These are phyloP conservation scores for Drosophila vallismaia DNA, from an alignment of 2,888 invertebrate genomes.

Conservation along the genomic window DNA sequence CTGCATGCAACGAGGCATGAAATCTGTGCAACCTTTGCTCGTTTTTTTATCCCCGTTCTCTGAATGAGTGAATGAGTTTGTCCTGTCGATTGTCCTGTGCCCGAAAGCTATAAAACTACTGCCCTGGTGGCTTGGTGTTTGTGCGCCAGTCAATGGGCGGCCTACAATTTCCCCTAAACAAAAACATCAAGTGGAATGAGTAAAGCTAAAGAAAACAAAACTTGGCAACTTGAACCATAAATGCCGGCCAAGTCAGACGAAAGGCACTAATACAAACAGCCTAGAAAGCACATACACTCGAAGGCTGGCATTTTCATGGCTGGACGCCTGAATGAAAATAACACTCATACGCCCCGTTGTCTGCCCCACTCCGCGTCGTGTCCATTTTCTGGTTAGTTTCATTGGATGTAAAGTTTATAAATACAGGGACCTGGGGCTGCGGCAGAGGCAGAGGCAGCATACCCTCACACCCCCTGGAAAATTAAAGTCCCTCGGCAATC, in stretches of 20 bases:
- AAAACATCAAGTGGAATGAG: constrained; percentile 15
- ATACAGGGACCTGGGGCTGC: constrained; percentile 22
- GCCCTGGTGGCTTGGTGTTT: background rate
- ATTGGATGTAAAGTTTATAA: constrained; percentile 50
- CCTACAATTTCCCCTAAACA: constrained; percentile 64
- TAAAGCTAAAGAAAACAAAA: constrained; percentile 54
- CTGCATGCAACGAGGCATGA: constrained; percentile 60
- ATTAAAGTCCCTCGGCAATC: constrained; percentile 8
- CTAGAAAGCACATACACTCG: constrained; percentile 21
- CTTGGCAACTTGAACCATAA: constrained; percentile 62
- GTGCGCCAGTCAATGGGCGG: constrained; percentile 61
- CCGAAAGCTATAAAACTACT: constrained; percentile 60
- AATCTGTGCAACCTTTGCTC: constrained; percentile 72
- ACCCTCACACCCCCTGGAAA: background rate
- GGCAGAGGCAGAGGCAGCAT: background rate
- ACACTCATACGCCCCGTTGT: constrained; percentile 35
- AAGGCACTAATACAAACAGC: constrained; percentile 27
- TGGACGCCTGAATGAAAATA: constrained; percentile 33
- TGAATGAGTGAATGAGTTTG: constrained; percentile 47
- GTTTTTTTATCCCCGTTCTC: constrained; percentile 13
- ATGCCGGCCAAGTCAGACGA: constrained; percentile 58
- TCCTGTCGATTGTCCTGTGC: constrained; percentile 42
- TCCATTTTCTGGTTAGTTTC: constrained; percentile 41
- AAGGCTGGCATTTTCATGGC: constrained; percentile 44
- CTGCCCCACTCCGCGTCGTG: constrained; percentile 8